Conservation (phyloP, 2,113 vertebrate genomes). For the Petromus typicus region DNA sequence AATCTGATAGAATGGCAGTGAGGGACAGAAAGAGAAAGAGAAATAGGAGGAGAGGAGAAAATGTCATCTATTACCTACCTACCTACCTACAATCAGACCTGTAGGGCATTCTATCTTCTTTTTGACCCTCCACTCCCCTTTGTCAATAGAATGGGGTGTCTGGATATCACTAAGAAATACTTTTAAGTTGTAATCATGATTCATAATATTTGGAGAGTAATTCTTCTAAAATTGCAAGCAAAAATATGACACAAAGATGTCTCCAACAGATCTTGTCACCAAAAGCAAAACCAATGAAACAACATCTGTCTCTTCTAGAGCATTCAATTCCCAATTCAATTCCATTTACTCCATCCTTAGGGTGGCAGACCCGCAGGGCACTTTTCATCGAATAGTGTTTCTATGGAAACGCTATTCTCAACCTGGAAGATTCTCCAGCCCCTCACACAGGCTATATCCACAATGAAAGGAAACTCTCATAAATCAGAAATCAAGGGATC, state of each 20-base stretch:
- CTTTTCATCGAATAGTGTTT: conserved; percentile 78
- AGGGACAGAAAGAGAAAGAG: not conserved
- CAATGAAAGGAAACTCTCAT: conserved; percentile 74
- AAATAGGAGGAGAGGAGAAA: not conserved
- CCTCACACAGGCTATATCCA: conserved; percentile 72
- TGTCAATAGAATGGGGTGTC: conserved; percentile 10
- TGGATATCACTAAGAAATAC: conserved; percentile 42
- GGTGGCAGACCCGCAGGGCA: conserved; percentile 73
- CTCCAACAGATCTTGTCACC: conserved; percentile 75
- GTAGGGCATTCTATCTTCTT: not conserved
- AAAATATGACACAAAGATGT: conserved; percentile 65
- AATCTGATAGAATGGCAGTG: not conserved
- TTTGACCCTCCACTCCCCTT: conserved; percentile 27
- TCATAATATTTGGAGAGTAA: conserved; percentile 24
- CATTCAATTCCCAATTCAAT: conserved; percentile 77
- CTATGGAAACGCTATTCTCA: conserved; percentile 80
- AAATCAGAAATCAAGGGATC: conserved; percentile 81
- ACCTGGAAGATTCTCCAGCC: conserved; percentile 56
- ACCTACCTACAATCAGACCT: not conserved
- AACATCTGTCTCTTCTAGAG: conserved; percentile 77
- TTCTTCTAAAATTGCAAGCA: conserved; percentile 56
- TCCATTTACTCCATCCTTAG: conserved; percentile 67
- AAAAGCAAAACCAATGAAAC: conserved; percentile 77
- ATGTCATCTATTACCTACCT: not conserved
- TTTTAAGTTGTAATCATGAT: conserved; percentile 37